phyloP scores from a whole-genome alignment of 1,140 invertebrate species.

The Lepidurus arcticus region DNA sequence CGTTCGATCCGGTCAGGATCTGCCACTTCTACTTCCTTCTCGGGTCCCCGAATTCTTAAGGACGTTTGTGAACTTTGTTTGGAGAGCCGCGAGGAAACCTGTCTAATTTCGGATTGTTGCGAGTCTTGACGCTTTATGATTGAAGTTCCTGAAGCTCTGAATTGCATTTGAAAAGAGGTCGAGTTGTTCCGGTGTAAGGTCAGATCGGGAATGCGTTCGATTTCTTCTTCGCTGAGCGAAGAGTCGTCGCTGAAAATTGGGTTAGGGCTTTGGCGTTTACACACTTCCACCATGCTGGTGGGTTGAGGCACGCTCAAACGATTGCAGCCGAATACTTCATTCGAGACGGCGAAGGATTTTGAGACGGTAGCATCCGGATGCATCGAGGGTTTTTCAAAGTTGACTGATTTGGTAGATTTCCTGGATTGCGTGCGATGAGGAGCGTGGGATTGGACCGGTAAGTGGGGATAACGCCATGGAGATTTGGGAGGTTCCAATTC shows the following conservation, averaged over 20 bases:
- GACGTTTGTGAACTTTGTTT: neutral
- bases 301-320: neutral
- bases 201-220: neutral
- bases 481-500: constrained; percentile 55
- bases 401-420: constrained; percentile 40
- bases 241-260: constrained; percentile 12
- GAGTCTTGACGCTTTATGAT: neutral
- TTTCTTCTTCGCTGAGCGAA: constrained; percentile 25
- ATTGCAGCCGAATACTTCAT: neutral
- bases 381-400: constrained; percentile 35
- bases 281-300: constrained; percentile 7
- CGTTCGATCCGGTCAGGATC: constrained; percentile 21
- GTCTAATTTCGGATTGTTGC: constrained; percentile 2
- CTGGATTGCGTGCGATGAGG: constrained; percentile 37
- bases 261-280: constrained; percentile 5
- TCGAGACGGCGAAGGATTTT: constrained; percentile 2
- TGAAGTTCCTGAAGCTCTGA: constrained; percentile 1
- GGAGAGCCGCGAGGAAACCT: neutral
- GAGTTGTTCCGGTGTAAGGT: constrained; percentile 13
- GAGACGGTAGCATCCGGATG: constrained; percentile 19
- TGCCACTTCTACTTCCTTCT: neutral
- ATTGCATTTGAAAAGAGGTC: neutral
- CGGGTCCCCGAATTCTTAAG: constrained; percentile 13
- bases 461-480: constrained; percentile 46
- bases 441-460: constrained; percentile 32